Evolutionary conservation across 2,113 vertebrate genomes (phyloP), one percentile per base, ranked within the genome.

Genomic region (Paramisgurnus dabryanus): DNA sequence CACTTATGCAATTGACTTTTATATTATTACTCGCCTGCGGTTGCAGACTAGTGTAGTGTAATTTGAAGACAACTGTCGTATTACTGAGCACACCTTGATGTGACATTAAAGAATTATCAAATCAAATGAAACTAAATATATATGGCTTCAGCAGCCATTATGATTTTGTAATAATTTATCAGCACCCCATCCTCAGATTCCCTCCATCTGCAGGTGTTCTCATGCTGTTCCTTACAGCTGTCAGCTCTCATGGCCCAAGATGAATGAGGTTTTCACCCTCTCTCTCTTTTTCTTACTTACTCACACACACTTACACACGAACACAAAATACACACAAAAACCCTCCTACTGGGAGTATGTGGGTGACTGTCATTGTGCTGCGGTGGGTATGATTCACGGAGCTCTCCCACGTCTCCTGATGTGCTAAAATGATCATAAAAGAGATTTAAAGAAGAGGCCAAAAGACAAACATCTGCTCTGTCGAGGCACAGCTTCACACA

Each of bases 191-290:
- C 41, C 78, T 9, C 13, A 11, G 17, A 47, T 65, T 45, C 7
- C 4, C 7, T 74, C 61, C 61, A 49, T 71, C 67, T 84, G 82
- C 82, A 86, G 85, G 80, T 82, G 82, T 68, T 53, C 22, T 60
- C 61, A 58, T 74, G 66, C 61, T 82, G 49, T 68, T 75, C 76
- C 67, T 76, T 58, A 82, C 82, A 84, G 76, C 67, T 82, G 85
- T 73, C 72, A 80, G 43, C 72, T 82, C 49, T 76, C 55, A 76
- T 83, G 74, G 79, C 66, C 17, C 5, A 77, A 80, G 80, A 84
- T 82, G 61, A 83, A 85, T 79, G 64, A 80, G 75, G 45, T 67
- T 70, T 67, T 80, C 63, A 60, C 81, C 43, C 68, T 60, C 43
- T 10, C 60, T 79, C 55, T 61, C n/a, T 64, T 50, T 39, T 18